phyloP scores from a whole-genome alignment of 2,888 invertebrate species.

The Melanotus villosus region DNA sequence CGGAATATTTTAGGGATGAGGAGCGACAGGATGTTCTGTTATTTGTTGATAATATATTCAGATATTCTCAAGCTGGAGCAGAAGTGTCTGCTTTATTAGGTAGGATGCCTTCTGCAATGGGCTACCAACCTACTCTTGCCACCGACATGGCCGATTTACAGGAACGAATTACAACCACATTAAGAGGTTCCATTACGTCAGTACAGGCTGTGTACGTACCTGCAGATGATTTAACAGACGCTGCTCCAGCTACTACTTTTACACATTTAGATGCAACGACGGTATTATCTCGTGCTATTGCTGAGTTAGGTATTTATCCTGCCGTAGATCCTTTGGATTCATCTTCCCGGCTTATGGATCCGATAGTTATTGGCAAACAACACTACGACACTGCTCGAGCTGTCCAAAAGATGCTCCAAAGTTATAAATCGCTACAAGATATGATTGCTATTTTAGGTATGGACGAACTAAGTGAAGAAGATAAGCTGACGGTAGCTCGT shows the following conservation, averaged over 20 bases:
- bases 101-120: slow-evolving; percentile 95
- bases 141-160: slow-evolving; percentile 98
- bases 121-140: slow-evolving; percentile 95
- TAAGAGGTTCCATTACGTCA: slow-evolving; percentile 93
- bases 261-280: slow-evolving; percentile 96
- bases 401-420: slow-evolving; percentile 91
- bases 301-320: slow-evolving; percentile 93
- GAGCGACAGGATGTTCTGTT: slow-evolving; percentile 94
- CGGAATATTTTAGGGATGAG: slow-evolving; percentile 94
- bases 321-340: slow-evolving; percentile 96
- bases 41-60: slow-evolving; percentile 95
- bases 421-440: slow-evolving; percentile 79
- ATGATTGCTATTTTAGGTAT: slow-evolving; percentile 99
- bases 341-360: slow-evolving; percentile 94
- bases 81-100: slow-evolving; percentile 93
- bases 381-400: slow-evolving; percentile 92
- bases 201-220: slow-evolving; percentile 94
- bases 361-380: slow-evolving; percentile 89
- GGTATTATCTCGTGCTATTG: slow-evolving; percentile 92
- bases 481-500: slow-evolving; percentile 95
- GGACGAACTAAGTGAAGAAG: slow-evolving; percentile 99
- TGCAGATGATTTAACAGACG: slow-evolving; percentile 94
- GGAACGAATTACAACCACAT: slow-evolving; percentile 95
- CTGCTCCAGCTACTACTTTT: slow-evolving; percentile 96
- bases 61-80: slow-evolving; percentile 90